Evolutionary conservation across 2,888 invertebrate genomes (phyloP).

Genomic region (Gastrophysa polygoni): DNA sequence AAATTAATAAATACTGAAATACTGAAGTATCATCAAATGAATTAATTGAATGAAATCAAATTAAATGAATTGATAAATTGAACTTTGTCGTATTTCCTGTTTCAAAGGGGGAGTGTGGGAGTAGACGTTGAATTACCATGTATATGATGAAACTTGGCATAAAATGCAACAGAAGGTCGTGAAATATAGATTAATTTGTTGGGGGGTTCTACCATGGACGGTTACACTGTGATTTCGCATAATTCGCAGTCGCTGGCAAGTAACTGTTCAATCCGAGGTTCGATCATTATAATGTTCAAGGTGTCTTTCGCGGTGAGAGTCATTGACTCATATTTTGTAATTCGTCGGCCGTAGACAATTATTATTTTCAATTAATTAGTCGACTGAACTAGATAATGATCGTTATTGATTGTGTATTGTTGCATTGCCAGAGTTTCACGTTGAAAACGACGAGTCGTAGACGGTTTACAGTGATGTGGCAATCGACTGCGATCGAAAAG

Average conservation of each 20-base stretch:
- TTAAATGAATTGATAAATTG: no score
- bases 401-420: background rate
- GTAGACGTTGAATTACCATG: no score
- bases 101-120: no score
- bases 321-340: constrained; percentile 31
- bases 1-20: no score
- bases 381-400: constrained; percentile 19
- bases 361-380: constrained; percentile 22
- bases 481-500: no score
- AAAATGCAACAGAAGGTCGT: no score
- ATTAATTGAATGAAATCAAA: no score
- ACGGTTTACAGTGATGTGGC: background rate
- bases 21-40: no score
- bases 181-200: no score
- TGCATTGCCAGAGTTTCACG: background rate
- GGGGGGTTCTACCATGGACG: no score
- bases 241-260: background rate
- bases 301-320: constrained; percentile 26
- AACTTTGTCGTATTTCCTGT: no score
- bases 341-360: constrained; percentile 14
- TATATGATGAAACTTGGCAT: no score
- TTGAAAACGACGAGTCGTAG: background rate
- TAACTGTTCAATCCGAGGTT: constrained; percentile 23
- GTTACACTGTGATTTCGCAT: background rate
- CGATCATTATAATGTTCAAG: constrained; percentile 20